Percentiles rank a stretch among this genome's conserved stretches.
phyloP scores from a whole-genome alignment of 2,888 invertebrate species.

The Meteorus cinctellus region DNA sequence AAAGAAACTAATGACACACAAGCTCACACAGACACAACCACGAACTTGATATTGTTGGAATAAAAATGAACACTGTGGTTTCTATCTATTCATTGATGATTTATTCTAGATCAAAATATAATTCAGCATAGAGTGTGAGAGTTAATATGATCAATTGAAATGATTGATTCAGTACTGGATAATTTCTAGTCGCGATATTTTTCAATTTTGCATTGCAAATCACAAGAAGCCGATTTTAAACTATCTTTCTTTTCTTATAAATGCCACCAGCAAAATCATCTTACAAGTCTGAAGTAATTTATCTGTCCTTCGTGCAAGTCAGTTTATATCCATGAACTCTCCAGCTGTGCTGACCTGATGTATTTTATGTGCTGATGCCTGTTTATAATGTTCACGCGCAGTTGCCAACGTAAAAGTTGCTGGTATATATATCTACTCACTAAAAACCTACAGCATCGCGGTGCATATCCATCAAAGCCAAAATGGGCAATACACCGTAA shows the following conservation, averaged over 20 bases:
- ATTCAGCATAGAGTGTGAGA: no score
- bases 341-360: constrained; percentile 16
- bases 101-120: no score
- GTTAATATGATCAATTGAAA: no score
- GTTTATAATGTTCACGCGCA: constrained; percentile 14
- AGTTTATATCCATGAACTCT: constrained; percentile 13
- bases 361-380: constrained; percentile 14
- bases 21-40: no score
- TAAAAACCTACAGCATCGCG: background rate
- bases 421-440: background rate
- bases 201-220: no score
- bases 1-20: no score
- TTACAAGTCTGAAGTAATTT: background rate
- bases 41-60: no score
- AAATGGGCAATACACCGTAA: constrained; percentile 10
- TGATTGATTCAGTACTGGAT: no score
- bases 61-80: no score
- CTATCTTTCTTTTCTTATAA: background rate
- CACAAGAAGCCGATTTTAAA: background rate
- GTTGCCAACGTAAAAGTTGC: constrained; percentile 10
- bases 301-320: constrained; percentile 6
- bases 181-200: no score
- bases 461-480: constrained; percentile 8
- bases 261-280: background rate
- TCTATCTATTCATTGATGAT: no score